These are phyloP conservation scores for Hypena proboscidalis DNA, from an alignment of 2,888 invertebrate genomes.

Conservation along the genomic window DNA sequence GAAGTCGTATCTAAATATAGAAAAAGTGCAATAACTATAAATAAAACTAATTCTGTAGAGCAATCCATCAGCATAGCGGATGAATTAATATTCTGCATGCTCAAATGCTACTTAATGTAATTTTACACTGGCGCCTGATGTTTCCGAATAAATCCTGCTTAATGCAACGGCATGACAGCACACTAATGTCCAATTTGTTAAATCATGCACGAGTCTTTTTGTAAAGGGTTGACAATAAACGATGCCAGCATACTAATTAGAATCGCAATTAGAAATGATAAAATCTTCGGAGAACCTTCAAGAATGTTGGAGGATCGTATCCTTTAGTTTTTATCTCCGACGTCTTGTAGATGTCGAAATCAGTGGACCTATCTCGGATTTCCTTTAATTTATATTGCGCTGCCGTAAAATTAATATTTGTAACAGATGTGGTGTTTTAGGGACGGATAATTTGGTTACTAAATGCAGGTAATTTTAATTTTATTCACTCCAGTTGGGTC, in stretches of 20 bases:
- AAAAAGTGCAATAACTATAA: no score
- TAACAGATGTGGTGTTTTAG: not conserved
- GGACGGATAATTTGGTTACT: not conserved
- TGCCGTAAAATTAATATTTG: conserved; percentile 9
- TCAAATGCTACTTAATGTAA: conserved; percentile 32
- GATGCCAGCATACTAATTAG: conserved; percentile 57
- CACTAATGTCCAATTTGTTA: conserved; percentile 44
- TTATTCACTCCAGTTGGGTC: conserved; percentile 2
- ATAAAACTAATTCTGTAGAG: no score
- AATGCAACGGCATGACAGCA: conserved; percentile 27
- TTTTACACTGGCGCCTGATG: conserved; percentile 23
- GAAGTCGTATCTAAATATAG: no score
- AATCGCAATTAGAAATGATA: conserved; percentile 55
- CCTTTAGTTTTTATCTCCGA: conserved; percentile 27
- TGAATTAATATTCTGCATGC: conserved; percentile 26
- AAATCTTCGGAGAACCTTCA: conserved; percentile 41
- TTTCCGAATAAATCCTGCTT: conserved; percentile 35
- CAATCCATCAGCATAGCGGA: conserved; percentile 15
- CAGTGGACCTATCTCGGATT: conserved; percentile 17
- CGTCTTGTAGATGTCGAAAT: conserved; percentile 28
- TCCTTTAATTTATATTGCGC: not conserved
- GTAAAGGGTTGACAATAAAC: conserved; percentile 48
- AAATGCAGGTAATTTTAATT: not conserved
- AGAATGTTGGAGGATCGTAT: conserved; percentile 44
- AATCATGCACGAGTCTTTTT: conserved; percentile 36